Evolutionary conservation across 1,140 invertebrate genomes (phyloP), one percentile per base, ranked within the genome.

Genomic region (Heterodera carotae): DNA sequence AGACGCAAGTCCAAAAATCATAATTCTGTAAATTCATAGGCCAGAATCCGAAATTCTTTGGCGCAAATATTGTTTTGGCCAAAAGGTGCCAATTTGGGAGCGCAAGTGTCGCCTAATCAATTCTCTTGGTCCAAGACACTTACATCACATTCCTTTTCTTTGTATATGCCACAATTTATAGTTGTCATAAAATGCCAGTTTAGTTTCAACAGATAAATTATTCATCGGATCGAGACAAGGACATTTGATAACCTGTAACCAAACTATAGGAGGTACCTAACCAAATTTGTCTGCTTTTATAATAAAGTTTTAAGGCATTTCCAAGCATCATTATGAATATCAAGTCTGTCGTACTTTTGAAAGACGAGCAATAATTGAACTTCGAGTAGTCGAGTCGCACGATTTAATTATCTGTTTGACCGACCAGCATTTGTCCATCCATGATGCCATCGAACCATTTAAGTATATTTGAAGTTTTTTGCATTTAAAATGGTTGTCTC

Each of bases 221-320:
- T 80, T 81, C 33, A 74, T 82, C 60, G 81, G 81, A 15, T 84
- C 62, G 15, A 80, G 80, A 76, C 81, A 80, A 62, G 81, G 81
- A 29, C 81, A 83, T 75, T 59, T 82, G 25, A 36, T 82, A 39
- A 53, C 68, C 27, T 80, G 83, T 59, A 34, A 85, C 59, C 82
- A 69, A 27, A 22, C 31, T 2, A 29, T 43, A 48, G 59, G 29
- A 29, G 62, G 79, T 80, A 75, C 60, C 2, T 7, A n/a, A 69
- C n/a, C n/a, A n/a, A n/a, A n/a, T 29, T 12, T 79, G 3, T 43
- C 0, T 43, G 53, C 27, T 25, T 53, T 77, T 34, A 70, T 33
- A 59, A 33, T 12, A 15, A 70, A 29, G n/a, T 2, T 10, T 62
- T 31, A 36, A 78, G 33, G 2, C 39, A 56, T 27, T 81, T 62